Percentiles rank a stretch among this genome's conserved stretches.
Conservation (phyloP, 2,797 vertebrate genomes). For the Aldrovandia affinis region DNA sequence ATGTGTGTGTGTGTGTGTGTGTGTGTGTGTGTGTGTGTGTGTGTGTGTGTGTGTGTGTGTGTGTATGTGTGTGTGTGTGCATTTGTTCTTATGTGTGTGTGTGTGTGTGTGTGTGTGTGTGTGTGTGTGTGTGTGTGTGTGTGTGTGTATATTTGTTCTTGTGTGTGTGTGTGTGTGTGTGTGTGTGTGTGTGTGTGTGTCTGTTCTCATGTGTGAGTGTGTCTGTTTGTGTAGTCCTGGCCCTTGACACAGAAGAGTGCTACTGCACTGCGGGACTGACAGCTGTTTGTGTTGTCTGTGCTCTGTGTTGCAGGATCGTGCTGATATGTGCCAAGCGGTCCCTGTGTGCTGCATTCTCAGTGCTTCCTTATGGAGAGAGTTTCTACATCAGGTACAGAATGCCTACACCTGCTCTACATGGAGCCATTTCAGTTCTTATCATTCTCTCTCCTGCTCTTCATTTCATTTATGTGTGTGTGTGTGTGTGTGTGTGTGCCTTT, state of each 20-base stretch:
- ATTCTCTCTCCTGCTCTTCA: neutral
- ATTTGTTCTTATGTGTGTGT: neutral
- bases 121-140: no score
- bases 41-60: no score
- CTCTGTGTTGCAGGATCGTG: conserved; percentile 66
- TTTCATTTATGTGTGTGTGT: no score
- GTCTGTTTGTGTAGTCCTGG: conserved; percentile 27
- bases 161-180: neutral
- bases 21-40: no score
- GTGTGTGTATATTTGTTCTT: no score
- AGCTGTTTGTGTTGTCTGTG: neutral
- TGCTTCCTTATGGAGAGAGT: conserved; percentile 80
- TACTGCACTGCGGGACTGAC: neutral
- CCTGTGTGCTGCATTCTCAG: conserved; percentile 75
- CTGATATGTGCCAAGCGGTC: conserved; percentile 80
- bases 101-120: neutral
- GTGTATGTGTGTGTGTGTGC: no score
- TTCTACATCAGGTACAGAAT: conserved; percentile 69
- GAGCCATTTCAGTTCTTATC: neutral
- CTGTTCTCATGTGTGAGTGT: neutral
- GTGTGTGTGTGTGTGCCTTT: no score
- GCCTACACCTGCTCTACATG: neutral
- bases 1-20: no score
- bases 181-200: conserved; percentile 20
- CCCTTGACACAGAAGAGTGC: neutral